Conservation (phyloP, 2,797 vertebrate genomes). For the Dallia pectoralis region DNA sequence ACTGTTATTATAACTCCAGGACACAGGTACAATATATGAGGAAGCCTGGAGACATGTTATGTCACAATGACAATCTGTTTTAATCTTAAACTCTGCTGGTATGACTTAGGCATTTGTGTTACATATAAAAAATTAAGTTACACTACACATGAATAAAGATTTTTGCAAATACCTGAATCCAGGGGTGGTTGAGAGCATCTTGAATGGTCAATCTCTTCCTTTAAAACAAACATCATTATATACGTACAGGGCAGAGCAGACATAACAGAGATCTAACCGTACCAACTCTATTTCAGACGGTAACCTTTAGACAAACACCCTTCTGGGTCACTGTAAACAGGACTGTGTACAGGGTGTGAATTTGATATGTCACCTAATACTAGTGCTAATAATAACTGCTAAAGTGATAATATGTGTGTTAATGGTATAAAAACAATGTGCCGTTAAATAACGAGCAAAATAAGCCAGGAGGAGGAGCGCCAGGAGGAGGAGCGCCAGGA, state of each 20-base stretch:
- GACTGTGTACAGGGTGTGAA: background rate
- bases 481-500: too few species aligned
- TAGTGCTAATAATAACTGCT: too few species aligned
- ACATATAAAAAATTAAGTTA: background rate
- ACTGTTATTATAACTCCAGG: background rate
- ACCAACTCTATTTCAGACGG: background rate
- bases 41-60: background rate
- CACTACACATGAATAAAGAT: background rate
- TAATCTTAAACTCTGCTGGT: background rate
- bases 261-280: background rate
- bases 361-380: too few species aligned
- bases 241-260: background rate
- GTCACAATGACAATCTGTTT: background rate
- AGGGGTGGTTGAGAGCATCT: slow-evolving; percentile 89
- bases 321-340: background rate
- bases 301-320: background rate
- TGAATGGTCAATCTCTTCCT: slow-evolving; percentile 92
- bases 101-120: too few species aligned
- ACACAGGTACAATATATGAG: background rate
- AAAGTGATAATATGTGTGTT: too few species aligned
- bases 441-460: background rate
- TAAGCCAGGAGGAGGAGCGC: too few species aligned
- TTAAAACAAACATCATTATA: slow-evolving; percentile 40
- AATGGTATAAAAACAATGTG: too few species aligned
- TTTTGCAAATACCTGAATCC: slow-evolving; percentile 82